Conservation (phyloP, 2,113 vertebrate genomes). For the Rhombomys opimus region DNA sequence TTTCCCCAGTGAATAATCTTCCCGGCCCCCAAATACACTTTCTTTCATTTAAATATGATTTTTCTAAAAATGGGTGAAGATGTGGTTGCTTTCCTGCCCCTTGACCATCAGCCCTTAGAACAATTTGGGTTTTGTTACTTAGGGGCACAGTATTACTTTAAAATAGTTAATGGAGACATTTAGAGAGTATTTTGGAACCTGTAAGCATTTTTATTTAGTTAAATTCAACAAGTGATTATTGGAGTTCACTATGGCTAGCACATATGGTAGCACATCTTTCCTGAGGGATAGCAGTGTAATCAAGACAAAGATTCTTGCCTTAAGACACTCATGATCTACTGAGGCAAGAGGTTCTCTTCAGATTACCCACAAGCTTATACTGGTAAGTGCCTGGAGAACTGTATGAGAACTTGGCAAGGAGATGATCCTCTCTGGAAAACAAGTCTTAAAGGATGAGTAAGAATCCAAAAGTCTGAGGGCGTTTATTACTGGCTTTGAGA, state of each 20-base stretch:
- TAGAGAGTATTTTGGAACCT: not conserved
- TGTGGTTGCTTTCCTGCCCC: not conserved
- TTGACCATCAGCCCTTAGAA: not conserved
- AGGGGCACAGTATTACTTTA: not conserved
- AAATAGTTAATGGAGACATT: not conserved
- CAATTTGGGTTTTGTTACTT: not conserved
- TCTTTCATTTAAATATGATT: not conserved
- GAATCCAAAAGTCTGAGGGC: not conserved
- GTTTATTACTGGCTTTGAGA: not conserved
- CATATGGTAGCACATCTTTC: not conserved
- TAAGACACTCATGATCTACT: not conserved
- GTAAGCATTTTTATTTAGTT: constrained; percentile 1
- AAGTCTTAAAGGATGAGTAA: not conserved
- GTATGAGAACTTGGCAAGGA: rapidly evolving
- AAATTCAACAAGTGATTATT: not conserved
- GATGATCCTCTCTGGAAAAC: not conserved
- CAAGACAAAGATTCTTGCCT: not conserved
- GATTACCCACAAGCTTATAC: too few relatives aligned
- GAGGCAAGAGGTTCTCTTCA: not conserved
- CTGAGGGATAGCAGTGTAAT: not conserved
- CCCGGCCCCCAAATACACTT: not conserved
- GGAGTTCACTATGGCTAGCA: not conserved
- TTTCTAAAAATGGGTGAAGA: not conserved
- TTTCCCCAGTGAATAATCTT: too few relatives aligned
- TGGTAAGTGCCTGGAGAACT: not conserved